Evolutionary conservation across 2,888 invertebrate genomes (phyloP).

Genomic region (Biston betularia): DNA sequence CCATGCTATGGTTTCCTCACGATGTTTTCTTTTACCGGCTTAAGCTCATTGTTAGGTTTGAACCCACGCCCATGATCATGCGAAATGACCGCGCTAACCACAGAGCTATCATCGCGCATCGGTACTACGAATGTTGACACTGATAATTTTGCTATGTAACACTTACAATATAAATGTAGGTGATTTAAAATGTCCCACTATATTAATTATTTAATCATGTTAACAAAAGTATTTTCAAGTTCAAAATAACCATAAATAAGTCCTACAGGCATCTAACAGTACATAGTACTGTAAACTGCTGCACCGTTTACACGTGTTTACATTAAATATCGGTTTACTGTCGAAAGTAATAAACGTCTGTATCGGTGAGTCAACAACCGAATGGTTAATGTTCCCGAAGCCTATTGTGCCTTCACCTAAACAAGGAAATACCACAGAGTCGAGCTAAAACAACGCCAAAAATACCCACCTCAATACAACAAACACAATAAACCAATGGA

Average conservation of each 20-base stretch:
- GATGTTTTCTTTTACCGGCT: too few species aligned
- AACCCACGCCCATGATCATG: too few species aligned
- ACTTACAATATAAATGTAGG: too few species aligned
- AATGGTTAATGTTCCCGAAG: slow-evolving; percentile 54
- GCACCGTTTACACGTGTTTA: slow-evolving; percentile 27
- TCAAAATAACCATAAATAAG: slow-evolving; percentile 1
- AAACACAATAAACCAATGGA: slow-evolving; percentile 52
- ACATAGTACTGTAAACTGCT: slow-evolving; percentile 23
- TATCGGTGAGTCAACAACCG: slow-evolving; percentile 50
- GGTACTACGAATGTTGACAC: background rate
- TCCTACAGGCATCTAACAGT: background rate
- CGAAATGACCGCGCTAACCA: too few species aligned
- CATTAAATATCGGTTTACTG: slow-evolving; percentile 47
- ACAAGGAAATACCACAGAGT: slow-evolving; percentile 69
- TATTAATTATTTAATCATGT: background rate
- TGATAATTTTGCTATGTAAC: background rate
- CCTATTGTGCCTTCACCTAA: slow-evolving; percentile 60
- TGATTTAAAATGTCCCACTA: background rate
- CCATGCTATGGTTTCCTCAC: too few species aligned
- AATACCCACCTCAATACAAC: slow-evolving; percentile 63
- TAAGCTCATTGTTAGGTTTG: too few species aligned
- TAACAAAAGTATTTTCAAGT: background rate
- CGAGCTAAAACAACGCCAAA: slow-evolving; percentile 66
- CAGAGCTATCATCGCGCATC: too few species aligned
- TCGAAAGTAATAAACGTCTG: slow-evolving; percentile 54